These are phyloP conservation scores for Dichetophora obliterata DNA, from an alignment of 2,888 invertebrate genomes.

Conservation along the genomic window DNA sequence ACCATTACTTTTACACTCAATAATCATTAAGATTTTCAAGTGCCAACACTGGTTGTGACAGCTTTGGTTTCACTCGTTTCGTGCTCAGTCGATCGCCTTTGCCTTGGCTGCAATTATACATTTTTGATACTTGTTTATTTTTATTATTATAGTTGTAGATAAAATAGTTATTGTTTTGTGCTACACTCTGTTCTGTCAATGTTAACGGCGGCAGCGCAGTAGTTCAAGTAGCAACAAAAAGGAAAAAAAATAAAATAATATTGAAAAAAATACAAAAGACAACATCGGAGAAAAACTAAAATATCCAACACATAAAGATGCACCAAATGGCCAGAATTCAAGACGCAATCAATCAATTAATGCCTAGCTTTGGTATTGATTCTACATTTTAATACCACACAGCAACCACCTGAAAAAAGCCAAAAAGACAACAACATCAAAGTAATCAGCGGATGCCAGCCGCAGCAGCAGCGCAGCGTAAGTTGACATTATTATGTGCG, in stretches of 20 bases:
- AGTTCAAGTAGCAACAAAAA: not conserved
- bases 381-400: not conserved
- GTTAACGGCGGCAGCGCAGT: not conserved
- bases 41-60: slow-evolving; percentile 14
- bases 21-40: too few relatives aligned
- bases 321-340: not conserved
- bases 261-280: not conserved
- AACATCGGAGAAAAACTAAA: not conserved
- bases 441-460: not conserved
- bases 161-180: not conserved
- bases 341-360: not conserved
- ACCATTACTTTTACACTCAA: too few relatives aligned
- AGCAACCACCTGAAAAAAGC: slow-evolving; percentile 33
- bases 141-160: slow-evolving; percentile 7
- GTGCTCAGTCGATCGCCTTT: not conserved
- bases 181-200: not conserved
- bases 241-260: not conserved
- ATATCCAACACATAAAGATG: not conserved
- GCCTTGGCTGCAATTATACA: not conserved
- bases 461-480: not conserved
- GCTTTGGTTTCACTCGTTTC: slow-evolving; percentile 13
- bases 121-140: not conserved
- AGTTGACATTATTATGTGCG: not conserved
- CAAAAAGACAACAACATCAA: not conserved
- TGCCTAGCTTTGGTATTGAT: not conserved